Evolutionary conservation across 1,140 invertebrate genomes (phyloP).

Genomic region (Trichonephila clavipes): DNA sequence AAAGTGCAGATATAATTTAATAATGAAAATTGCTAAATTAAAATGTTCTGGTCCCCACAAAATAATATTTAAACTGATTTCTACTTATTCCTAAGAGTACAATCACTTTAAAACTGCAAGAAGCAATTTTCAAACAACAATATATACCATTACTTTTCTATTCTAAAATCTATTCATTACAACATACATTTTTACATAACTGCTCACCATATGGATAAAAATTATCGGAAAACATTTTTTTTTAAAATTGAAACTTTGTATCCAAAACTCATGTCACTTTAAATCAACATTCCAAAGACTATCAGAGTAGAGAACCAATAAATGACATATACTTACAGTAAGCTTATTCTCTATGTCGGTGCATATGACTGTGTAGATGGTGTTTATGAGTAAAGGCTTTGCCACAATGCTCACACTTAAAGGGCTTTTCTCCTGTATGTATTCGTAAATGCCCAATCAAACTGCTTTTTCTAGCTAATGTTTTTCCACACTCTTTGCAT

Average conservation of each 20-base stretch:
- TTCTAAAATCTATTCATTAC: neutral
- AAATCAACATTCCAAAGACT: too few relatives aligned
- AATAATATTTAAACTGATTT: neutral
- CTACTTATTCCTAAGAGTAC: neutral
- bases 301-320: too few relatives aligned
- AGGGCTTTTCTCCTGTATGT: conserved; percentile 65
- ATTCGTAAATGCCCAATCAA: conserved; percentile 67
- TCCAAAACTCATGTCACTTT: too few relatives aligned
- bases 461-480: conserved; percentile 63
- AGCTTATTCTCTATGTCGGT: conserved; percentile 43
- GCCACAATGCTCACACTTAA: conserved; percentile 62
- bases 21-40: neutral
- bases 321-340: neutral
- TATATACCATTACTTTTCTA: neutral
- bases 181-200: neutral
- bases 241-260: neutral
- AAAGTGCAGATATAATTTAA: neutral
- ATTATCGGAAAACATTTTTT: neutral
- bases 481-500: conserved; percentile 67
- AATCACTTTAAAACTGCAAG: neutral
- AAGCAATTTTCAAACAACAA: neutral
- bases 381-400: conserved; percentile 71
- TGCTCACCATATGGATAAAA: neutral
- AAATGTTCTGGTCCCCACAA: neutral
- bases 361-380: conserved; percentile 70